Evolutionary conservation across 2,888 invertebrate species (phyloP).

Genomic region (Autographa pulchrina): DNA sequence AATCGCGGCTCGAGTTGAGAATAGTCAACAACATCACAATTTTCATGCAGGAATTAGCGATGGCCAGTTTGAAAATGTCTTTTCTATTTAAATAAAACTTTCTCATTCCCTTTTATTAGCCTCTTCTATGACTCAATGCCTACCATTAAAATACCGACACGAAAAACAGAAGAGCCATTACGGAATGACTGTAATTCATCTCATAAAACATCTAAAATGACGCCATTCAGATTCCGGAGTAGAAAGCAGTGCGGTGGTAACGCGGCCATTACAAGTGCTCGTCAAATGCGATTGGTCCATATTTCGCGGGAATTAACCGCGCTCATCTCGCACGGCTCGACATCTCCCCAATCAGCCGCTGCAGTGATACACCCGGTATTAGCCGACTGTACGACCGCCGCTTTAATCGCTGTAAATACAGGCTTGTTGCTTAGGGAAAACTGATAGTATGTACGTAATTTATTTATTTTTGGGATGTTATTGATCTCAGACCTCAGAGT

Average conservation of each 20-base stretch:
- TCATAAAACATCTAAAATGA: slow-evolving; percentile 1
- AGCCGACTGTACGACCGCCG: slow-evolving; percentile 16
- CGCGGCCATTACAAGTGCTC: slow-evolving; percentile 20
- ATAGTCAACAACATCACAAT: neutral
- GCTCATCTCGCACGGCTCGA: slow-evolving; percentile 41
- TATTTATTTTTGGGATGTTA: no score
- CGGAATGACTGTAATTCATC: neutral
- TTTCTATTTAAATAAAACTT: neutral
- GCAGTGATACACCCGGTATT: slow-evolving; percentile 22
- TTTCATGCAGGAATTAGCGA: neutral
- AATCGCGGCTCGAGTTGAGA: neutral
- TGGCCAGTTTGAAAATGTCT: neutral
- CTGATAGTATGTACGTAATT: no score
- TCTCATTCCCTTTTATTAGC: neutral
- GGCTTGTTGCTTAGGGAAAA: neutral
- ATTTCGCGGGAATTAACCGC: slow-evolving; percentile 48
- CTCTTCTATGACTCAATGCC: slow-evolving; percentile 3
- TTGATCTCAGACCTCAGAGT: no score
- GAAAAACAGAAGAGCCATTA: neutral
- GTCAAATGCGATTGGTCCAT: slow-evolving; percentile 35
- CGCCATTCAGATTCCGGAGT: neutral
- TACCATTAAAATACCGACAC: neutral
- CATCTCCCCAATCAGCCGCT: slow-evolving; percentile 36
- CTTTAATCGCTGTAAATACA: neutral
- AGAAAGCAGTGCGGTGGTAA: slow-evolving; percentile 16